Base-by-base conservation (phyloP, 1,140 invertebrate genomes). In the Kradibia gibbosae region DNA sequence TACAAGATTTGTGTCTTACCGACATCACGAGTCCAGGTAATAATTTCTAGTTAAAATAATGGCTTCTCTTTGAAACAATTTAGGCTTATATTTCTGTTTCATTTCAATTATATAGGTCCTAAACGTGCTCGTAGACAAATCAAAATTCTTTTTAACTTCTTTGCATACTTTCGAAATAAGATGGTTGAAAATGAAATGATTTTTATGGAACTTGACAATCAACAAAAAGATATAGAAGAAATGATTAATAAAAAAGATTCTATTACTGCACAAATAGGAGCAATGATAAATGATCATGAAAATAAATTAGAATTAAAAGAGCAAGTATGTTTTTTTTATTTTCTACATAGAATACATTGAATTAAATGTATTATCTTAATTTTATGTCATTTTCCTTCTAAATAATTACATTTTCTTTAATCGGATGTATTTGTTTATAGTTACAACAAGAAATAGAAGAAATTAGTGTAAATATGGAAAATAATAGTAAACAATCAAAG, bases 1-100 rank as follows among this genome's bases (percentile, higher is more conserved):
- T 89, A 10, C 81, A 82, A 79, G 86, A 88, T 72, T 84, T 89
- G 39, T 82, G 53, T 78, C 78, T 89, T 45, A 87, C 79, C 0
- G 88, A 89, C 42, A 86, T 89, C 0, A 87, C 83, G 31, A 85
- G 78, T 78, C 87, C 88, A 70, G 85, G 86, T 87, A 84, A 25
- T 45, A 62, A 60, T 22, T 57, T 72, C 22, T 72, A 8, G 50
- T 53, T 3, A 53, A 20, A 53, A 53, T 53, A 53, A 53, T 3
- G 22, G 22, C 20, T 53, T 17, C 15, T 3, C 22, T 20, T 53
- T 20, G 15, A 8, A 20, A 53, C 31, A 34, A n/a, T 28, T 28
- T 48, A 71, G 10, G 11, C n/a, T 25, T 31, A 28, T 48, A 53
- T 53, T 20, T 22, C 15, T 17, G 22, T 53, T 53, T 17, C 34